Conservation (phyloP, 2,113 vertebrate species). For the human (Homo sapiens) region DNA sequence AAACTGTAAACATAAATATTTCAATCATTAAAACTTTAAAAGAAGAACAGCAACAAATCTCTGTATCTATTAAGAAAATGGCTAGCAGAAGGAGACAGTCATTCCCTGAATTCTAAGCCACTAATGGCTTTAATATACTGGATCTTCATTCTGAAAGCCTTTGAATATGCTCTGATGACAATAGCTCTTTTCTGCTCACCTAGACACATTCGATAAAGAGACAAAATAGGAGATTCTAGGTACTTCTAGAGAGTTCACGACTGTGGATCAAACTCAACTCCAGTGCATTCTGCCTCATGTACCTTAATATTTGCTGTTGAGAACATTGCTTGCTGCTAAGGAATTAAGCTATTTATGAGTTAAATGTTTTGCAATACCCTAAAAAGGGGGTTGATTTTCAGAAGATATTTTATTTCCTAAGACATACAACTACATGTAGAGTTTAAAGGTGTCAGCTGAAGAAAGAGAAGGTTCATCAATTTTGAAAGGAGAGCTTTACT, state of each 20-base stretch:
- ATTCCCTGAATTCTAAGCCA: not conserved
- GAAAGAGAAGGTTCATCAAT: too few species aligned
- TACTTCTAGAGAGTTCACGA: not conserved
- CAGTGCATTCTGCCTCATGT: not conserved
- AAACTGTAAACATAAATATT: not conserved
- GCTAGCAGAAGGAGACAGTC: not conserved
- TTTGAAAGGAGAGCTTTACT: too few species aligned
- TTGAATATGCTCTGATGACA: not conserved
- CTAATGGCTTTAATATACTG: not conserved
- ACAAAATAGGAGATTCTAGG: not conserved
- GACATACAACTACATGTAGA: not conserved
- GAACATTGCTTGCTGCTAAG: not conserved
- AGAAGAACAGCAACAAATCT: not conserved
- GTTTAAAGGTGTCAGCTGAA: not conserved
- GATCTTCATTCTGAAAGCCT: not conserved
- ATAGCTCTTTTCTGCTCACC: not conserved
- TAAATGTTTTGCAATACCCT: not conserved
- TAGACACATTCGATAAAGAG: not conserved
- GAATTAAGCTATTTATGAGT: not conserved
- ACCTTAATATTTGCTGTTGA: not conserved
- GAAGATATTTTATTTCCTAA: not conserved
- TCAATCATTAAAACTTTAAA: slow-evolving; percentile 3
- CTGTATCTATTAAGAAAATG: not conserved
- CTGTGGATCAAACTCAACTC: not conserved
- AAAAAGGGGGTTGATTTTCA: not conserved